These are phyloP conservation scores for Anolis apletophallus DNA, from an alignment of 2,797 vertebrate genomes.

Conservation along the genomic window DNA sequence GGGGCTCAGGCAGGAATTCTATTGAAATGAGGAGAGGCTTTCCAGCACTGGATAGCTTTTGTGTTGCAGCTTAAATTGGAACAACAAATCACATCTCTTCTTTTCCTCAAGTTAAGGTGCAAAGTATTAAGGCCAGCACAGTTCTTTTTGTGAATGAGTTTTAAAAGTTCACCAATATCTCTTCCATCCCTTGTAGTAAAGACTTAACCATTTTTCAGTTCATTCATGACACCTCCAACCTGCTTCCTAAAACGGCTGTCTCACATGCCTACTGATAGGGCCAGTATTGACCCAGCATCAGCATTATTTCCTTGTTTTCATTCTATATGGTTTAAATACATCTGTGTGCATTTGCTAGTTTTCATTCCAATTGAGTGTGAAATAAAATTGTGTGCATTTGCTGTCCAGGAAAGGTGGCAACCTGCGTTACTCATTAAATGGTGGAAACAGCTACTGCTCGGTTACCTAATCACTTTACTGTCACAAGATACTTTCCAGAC, in stretches of 20 bases:
- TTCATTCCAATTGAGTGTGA: background rate
- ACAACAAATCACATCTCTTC: background rate
- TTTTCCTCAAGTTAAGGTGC: background rate
- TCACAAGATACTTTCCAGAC: conserved; percentile 39
- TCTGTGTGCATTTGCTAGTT: conserved; percentile 10
- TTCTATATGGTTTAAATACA: background rate
- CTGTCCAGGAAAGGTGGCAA: background rate
- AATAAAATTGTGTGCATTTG: conserved; percentile 13
- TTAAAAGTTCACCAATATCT: background rate
- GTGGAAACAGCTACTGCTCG: conserved; percentile 33
- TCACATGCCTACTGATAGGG: background rate
- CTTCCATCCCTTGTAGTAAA: background rate
- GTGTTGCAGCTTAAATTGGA: background rate
- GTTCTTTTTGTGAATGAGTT: background rate
- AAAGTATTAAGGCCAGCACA: background rate
- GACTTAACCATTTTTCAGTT: background rate
- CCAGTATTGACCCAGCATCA: background rate
- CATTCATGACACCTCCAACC: background rate
- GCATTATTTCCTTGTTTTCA: background rate
- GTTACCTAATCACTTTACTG: background rate
- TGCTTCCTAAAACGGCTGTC: background rate
- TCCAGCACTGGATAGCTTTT: background rate
- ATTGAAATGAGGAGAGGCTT: background rate
- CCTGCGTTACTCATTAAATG: rapidly evolving
- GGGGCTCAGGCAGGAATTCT: background rate